Evolutionary conservation across 2,113 vertebrate species (phyloP), one percentile per base, ranked within the genome.

Genomic region (Oreotrochilus melanogaster): DNA sequence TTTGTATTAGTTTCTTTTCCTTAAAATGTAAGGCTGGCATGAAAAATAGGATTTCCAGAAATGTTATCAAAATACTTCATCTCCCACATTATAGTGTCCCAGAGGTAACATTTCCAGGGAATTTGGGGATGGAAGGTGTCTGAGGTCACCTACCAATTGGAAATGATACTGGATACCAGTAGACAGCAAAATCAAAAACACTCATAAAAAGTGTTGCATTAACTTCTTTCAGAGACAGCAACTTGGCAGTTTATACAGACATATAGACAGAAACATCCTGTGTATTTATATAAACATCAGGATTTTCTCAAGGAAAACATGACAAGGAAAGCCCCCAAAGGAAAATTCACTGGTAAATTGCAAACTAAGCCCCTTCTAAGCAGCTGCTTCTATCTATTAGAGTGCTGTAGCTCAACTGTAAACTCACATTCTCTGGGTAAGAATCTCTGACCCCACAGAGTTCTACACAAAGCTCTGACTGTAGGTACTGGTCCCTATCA

Each of bases 171-270:
- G 42, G 37, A 42, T 31, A 70, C 18, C 64, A 91, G 51, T 21
- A 91, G 72, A 78, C 3, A 81, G 69, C 10, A 93, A 73, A 79
- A 21, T 31, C 17, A 35, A 79, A 73, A 76, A 7, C 31, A 53
- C 45, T 88, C 37, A 3, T 14, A 69, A 73, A 84, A 88, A 50
- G 37, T 92, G 53, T 51, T 70, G 54, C 18, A 15, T 84, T 93
- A 75, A 79, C 35, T 90, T 90, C 35, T 91, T 94, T 89, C 85
- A 89, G 78, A 92, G 86, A 79, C 76, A 89, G 88, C 61, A 85
- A 39, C 78, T 93, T 95, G 91, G 72, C 73, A 94, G 69, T 72
- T 84, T 88, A 83, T 56, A 86, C 48, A 79, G 82, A 66, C 74
- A 69, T 62, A 82, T 80, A 95, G 92, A 94, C 53, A 95, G 85